phyloP scores from a whole-genome alignment of 2,888 invertebrate species.

The Melinaea menophilus region DNA sequence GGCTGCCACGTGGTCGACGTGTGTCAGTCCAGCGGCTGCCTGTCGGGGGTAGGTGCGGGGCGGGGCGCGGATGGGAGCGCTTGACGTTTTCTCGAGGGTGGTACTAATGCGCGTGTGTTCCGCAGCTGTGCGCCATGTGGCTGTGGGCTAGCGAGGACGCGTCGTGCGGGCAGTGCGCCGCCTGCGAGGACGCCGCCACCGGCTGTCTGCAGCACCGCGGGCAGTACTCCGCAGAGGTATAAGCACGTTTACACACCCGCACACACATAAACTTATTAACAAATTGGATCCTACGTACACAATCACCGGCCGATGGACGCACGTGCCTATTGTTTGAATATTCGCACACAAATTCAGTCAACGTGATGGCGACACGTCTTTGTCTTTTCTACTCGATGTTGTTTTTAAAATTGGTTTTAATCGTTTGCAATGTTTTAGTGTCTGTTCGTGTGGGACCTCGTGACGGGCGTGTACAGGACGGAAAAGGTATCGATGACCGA shows the following conservation, averaged over 20 bases:
- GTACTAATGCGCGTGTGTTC: conserved; percentile 2
- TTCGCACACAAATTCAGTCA: not conserved
- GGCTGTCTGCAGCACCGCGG: conserved; percentile 61
- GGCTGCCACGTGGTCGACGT: conserved; percentile 75
- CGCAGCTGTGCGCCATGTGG: conserved; percentile 73
- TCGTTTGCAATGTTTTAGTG: conserved; percentile 47
- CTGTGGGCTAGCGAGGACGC: conserved; percentile 64
- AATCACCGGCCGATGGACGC: too few relatives aligned
- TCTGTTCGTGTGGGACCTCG: conserved; percentile 72
- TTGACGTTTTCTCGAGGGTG: too few relatives aligned
- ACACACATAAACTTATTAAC: not conserved
- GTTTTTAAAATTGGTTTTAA: not conserved
- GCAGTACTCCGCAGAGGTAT: conserved; percentile 73
- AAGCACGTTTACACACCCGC: not conserved
- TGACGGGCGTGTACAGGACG: conserved; percentile 69
- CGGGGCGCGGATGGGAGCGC: too few relatives aligned
- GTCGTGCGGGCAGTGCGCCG: conserved; percentile 39
- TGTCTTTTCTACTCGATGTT: too few relatives aligned
- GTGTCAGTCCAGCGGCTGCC: conserved; percentile 71
- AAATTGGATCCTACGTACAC: too few relatives aligned
- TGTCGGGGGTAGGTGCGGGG: conserved; percentile 62
- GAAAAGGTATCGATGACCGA: conserved; percentile 71
- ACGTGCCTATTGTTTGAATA: not conserved
- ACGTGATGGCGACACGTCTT: not conserved
- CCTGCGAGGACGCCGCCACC: conserved; percentile 51